These are phyloP conservation scores for Xylocampa areola DNA, from an alignment of 2,888 invertebrate species.

Conservation along the genomic window DNA sequence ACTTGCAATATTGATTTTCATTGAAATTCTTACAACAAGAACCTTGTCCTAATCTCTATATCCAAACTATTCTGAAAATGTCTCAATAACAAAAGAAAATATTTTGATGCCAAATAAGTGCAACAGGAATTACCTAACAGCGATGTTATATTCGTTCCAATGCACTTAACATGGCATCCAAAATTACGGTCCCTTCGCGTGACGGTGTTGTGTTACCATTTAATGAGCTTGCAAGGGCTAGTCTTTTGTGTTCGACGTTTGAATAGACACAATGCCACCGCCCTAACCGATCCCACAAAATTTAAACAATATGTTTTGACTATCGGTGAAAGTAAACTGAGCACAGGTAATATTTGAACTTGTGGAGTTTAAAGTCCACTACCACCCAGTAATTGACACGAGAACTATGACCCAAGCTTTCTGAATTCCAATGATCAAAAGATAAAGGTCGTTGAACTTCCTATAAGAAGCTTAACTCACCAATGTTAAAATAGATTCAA, in stretches of 20 bases:
- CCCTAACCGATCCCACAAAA: slow-evolving; percentile 76
- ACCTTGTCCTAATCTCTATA: slow-evolving; percentile 9
- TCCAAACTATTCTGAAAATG: slow-evolving; percentile 19
- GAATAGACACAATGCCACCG: slow-evolving; percentile 74
- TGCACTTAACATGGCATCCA: slow-evolving; percentile 53
- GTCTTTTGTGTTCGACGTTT: slow-evolving; percentile 73
- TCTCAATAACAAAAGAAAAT: slow-evolving; percentile 10
- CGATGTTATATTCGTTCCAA: slow-evolving; percentile 50
- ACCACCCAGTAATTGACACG: slow-evolving; percentile 22
- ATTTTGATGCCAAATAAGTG: slow-evolving; percentile 39
- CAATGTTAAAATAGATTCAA: slow-evolving; percentile 68
- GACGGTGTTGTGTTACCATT: slow-evolving; percentile 74
- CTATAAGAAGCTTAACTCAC: slow-evolving; percentile 61
- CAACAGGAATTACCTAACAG: slow-evolving; percentile 37
- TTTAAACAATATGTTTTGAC: slow-evolving; percentile 71
- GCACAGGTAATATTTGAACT: slow-evolving; percentile 51
- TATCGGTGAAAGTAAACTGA: slow-evolving; percentile 64
- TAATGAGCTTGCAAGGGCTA: slow-evolving; percentile 70
- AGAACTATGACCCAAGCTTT: slow-evolving; percentile 24
- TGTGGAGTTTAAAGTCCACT: slow-evolving; percentile 29
- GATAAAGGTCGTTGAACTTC: slow-evolving; percentile 66
- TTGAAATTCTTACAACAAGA: slow-evolving; percentile 22
- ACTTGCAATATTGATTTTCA: slow-evolving; percentile 23
- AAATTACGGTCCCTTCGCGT: slow-evolving; percentile 72
- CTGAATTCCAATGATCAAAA: slow-evolving; percentile 50